phyloP scores from a whole-genome alignment of 2,797 vertebrate species.

The Pangasius macronema region DNA sequence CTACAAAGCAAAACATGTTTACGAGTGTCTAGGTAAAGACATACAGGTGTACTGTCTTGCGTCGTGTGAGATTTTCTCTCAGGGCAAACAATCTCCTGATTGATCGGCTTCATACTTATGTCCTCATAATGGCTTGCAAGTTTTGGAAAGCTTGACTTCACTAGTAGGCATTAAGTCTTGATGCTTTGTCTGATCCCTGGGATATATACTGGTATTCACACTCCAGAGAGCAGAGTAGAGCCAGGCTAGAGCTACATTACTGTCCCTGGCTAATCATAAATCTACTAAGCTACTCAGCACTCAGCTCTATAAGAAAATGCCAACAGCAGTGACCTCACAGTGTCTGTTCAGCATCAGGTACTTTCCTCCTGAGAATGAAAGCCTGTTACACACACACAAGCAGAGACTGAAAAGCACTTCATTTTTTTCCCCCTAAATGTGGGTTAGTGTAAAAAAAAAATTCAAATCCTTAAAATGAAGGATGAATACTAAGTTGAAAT shows the following conservation, averaged over 20 bases:
- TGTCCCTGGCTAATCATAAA: conserved; percentile 25
- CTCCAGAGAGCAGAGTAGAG: neutral
- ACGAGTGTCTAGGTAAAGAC: neutral
- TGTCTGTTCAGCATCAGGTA: conserved; percentile 72
- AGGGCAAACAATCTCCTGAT: neutral
- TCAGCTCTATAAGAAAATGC: conserved; percentile 42
- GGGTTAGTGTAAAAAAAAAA: neutral
- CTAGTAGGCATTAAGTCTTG: neutral
- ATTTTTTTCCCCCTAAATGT: neutral
- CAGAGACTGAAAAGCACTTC: neutral
- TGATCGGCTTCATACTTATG: neutral
- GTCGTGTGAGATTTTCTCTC: neutral
- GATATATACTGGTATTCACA: neutral
- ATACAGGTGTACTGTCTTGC: neutral
- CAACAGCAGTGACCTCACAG: conserved; percentile 68
- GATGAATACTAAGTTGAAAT: neutral
- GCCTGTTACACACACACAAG: conserved; percentile 38
- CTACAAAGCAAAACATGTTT: neutral
- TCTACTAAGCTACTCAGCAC: conserved; percentile 26
- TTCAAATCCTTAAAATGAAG: neutral
- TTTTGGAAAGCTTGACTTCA: neutral
- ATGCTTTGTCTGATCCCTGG: neutral
- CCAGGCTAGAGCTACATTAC: neutral
- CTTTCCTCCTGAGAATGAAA: conserved; percentile 67
- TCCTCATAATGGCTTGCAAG: neutral